Conservation (phyloP, 2,113 vertebrate genomes). For the Neodontobutis hainanensis region DNA sequence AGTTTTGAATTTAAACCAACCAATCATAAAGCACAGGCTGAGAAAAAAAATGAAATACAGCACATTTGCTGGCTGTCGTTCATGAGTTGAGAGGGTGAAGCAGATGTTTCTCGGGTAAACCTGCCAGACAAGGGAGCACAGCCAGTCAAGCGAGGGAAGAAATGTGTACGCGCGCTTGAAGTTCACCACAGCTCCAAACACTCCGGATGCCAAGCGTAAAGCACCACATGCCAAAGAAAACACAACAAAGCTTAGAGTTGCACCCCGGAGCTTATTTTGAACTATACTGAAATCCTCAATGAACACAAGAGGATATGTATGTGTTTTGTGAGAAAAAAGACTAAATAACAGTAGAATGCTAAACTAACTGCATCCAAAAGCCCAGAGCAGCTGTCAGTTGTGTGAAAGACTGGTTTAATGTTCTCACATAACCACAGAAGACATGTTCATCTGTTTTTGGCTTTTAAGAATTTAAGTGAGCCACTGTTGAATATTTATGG, state of each 20-base stretch:
- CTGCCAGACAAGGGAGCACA: constrained; percentile 44
- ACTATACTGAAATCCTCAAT: constrained; percentile 15
- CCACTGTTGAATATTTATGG: too few relatives aligned
- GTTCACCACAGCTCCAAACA: constrained; percentile 41
- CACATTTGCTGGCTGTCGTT: constrained; percentile 39
- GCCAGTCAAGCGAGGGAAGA: constrained; percentile 45
- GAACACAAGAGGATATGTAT: background rate
- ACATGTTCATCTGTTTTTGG: background rate
- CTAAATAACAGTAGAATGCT: background rate
- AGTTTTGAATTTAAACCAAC: constrained; percentile 30
- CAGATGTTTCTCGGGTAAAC: constrained; percentile 58
- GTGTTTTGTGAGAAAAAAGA: background rate
- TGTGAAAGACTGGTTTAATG: background rate
- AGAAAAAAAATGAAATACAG: constrained; percentile 24
- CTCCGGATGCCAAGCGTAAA: constrained; percentile 51
- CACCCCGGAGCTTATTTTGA: constrained; percentile 15
- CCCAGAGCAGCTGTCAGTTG: background rate
- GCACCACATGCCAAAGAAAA: constrained; percentile 38
- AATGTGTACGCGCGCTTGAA: constrained; percentile 42
- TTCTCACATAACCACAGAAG: background rate
- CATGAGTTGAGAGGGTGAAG: background rate
- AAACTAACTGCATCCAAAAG: constrained; percentile 5
- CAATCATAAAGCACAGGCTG: constrained; percentile 17
- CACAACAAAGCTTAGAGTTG: constrained; percentile 40
- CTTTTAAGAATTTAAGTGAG: background rate